These are phyloP conservation scores for Drosophila fulvimacula DNA, from an alignment of 2,888 invertebrate species.

Conservation along the genomic window DNA sequence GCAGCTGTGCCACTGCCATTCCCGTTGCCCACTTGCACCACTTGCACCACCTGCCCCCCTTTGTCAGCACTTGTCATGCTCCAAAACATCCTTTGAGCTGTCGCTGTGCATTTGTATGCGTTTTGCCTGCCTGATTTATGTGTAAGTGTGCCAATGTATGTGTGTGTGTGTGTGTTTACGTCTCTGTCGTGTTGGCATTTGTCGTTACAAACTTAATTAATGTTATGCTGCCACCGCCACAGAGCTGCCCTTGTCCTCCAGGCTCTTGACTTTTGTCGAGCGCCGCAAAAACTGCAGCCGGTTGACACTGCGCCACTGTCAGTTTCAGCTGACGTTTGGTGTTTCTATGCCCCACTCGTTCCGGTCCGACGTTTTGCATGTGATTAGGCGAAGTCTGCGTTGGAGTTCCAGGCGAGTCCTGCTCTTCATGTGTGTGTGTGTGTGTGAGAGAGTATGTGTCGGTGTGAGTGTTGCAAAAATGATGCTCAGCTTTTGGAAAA, in stretches of 20 bases:
- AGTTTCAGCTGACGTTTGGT: slow-evolving; percentile 80
- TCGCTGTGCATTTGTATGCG: slow-evolving; percentile 64
- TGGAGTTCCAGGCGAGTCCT: slow-evolving; percentile 32
- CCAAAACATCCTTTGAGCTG: slow-evolving; percentile 66
- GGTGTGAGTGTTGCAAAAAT: slow-evolving; percentile 34
- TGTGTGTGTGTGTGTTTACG: slow-evolving; percentile 51
- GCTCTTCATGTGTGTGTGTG: slow-evolving; percentile 8
- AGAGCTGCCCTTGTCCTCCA: slow-evolving; percentile 56
- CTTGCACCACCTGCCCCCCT: background rate
- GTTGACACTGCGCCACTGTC: slow-evolving; percentile 66
- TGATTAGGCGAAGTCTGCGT: slow-evolving; percentile 53
- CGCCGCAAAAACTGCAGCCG: slow-evolving; percentile 72
- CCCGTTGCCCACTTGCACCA: slow-evolving; percentile 34
- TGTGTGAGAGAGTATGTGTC: background rate
- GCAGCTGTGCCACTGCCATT: slow-evolving; percentile 13
- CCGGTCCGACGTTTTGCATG: slow-evolving; percentile 50
- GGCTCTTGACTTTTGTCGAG: slow-evolving; percentile 78
- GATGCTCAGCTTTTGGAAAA: slow-evolving; percentile 41
- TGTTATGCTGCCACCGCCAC: slow-evolving; percentile 66
- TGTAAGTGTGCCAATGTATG: slow-evolving; percentile 36
- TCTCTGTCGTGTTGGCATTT: slow-evolving; percentile 73
- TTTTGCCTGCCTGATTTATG: slow-evolving; percentile 60
- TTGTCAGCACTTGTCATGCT: slow-evolving; percentile 52
- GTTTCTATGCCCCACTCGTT: slow-evolving; percentile 39
- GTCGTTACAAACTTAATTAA: slow-evolving; percentile 78